A percentile compares a stretch with the other conserved stretches of the same genome.
Conservation (phyloP, 2,113 vertebrate genomes). For the Tautogolabrus adspersus region DNA sequence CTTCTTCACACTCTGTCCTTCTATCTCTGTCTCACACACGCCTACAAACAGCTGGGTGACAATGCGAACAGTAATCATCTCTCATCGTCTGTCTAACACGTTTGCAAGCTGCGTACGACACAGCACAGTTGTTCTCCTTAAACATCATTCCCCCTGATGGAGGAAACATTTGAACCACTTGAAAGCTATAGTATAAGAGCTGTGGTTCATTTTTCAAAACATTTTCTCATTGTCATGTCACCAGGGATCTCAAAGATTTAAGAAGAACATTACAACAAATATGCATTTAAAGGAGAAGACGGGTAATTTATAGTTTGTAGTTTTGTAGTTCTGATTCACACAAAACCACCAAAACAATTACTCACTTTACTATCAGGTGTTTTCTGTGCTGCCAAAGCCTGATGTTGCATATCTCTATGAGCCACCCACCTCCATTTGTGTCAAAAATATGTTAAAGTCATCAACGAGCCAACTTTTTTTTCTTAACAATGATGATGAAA, state of each 20-base stretch:
- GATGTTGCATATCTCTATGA: too few species aligned
- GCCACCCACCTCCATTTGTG: background rate
- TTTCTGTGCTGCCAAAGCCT: background rate
- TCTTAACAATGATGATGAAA: background rate
- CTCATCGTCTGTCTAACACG: constrained; percentile 9
- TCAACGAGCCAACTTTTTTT: background rate
- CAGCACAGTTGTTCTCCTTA: background rate
- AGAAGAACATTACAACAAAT: background rate
- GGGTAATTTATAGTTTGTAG: background rate
- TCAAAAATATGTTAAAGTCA: background rate
- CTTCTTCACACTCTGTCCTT: background rate
- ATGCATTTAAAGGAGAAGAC: background rate
- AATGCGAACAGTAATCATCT: constrained; percentile 14
- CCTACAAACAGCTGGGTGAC: constrained; percentile 9
- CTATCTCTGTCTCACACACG: constrained; percentile 25
- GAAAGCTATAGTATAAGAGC: background rate
- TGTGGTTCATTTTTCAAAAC: constrained; percentile 5
- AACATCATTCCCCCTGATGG: constrained; percentile 15
- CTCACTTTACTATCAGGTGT: background rate
- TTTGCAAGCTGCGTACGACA: background rate
- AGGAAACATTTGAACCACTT: constrained; percentile 2
- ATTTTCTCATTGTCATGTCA: background rate
- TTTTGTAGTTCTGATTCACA: background rate
- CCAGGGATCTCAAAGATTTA: constrained; percentile 1
- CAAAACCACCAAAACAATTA: background rate